Evolutionary conservation across 2,797 vertebrate genomes (phyloP).

Genomic region (Moxostoma hubbsi): DNA sequence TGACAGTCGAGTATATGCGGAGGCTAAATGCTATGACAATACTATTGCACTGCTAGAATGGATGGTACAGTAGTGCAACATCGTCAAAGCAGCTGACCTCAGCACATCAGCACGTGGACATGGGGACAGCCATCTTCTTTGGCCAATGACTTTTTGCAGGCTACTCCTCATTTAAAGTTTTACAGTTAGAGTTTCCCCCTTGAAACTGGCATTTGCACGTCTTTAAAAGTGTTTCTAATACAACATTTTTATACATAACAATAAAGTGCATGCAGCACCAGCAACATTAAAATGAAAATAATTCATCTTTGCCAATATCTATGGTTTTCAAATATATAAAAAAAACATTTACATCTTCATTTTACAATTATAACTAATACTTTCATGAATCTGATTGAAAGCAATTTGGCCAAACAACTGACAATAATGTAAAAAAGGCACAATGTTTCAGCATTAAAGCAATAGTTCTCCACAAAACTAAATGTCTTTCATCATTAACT

Average conservation of each 20-base stretch:
- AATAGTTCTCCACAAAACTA: no score
- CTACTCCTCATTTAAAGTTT: neutral
- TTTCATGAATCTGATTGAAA: neutral
- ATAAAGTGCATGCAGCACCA: neutral
- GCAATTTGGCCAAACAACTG: neutral
- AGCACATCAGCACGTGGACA: conserved; percentile 82
- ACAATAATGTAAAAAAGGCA: neutral
- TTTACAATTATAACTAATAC: neutral
- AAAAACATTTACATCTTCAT: neutral
- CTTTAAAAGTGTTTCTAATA: neutral
- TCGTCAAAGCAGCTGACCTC: conserved; percentile 97
- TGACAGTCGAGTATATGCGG: conserved; percentile 57
- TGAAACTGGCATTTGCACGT: neutral
- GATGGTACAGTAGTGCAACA: conserved; percentile 99
- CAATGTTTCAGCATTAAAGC: no score
- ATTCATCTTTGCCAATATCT: neutral
- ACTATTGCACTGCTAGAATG: conserved; percentile 99
- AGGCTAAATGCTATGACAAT: conserved; percentile 98
- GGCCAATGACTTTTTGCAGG: conserved; percentile 38
- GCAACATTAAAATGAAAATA: neutral
- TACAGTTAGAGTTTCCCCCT: neutral
- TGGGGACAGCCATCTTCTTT: conserved; percentile 69
- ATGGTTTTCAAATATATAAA: neutral
- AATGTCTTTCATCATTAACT: no score
- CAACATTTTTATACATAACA: neutral